Evolutionary conservation across 2,888 invertebrate genomes (phyloP).

Genomic region (Chalcis sispes): DNA sequence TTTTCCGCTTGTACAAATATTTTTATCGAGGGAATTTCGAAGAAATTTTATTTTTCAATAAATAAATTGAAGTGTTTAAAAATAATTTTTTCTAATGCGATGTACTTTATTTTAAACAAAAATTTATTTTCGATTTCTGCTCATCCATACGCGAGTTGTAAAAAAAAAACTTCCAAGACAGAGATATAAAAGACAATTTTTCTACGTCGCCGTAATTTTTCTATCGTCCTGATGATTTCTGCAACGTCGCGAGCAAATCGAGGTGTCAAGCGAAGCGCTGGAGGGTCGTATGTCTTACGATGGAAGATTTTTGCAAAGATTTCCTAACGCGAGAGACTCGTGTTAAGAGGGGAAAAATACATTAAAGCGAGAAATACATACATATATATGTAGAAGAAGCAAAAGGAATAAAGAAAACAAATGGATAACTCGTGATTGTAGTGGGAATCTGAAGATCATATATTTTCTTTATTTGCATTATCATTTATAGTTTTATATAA

Average conservation of each 20-base stretch:
- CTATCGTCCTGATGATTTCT: slow-evolving; percentile 44
- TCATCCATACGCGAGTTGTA: background rate
- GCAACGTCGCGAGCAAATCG: slow-evolving; percentile 37
- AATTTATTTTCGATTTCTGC: too few relatives aligned
- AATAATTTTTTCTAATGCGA: too few relatives aligned
- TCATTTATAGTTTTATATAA: background rate
- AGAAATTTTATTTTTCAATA: too few relatives aligned
- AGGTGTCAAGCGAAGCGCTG: slow-evolving; percentile 13
- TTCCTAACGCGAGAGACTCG: slow-evolving; percentile 46
- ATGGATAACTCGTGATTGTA: background rate
- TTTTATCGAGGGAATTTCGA: too few relatives aligned
- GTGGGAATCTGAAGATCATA: background rate
- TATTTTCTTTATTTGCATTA: background rate
- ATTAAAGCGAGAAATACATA: slow-evolving; percentile 18
- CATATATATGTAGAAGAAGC: background rate
- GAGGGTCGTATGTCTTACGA: slow-evolving; percentile 43
- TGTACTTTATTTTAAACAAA: too few relatives aligned
- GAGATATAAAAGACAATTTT: slow-evolving; percentile 30
- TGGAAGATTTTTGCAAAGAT: slow-evolving; percentile 44
- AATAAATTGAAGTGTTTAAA: too few relatives aligned
- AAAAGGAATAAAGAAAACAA: background rate
- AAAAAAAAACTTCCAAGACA: background rate
- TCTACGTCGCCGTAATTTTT: slow-evolving; percentile 42
- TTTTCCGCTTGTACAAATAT: too few relatives aligned
- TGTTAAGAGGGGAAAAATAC: slow-evolving; percentile 34